Conservation (phyloP, 2,888 invertebrate species). For the Hirtodrosophila histrioides region DNA sequence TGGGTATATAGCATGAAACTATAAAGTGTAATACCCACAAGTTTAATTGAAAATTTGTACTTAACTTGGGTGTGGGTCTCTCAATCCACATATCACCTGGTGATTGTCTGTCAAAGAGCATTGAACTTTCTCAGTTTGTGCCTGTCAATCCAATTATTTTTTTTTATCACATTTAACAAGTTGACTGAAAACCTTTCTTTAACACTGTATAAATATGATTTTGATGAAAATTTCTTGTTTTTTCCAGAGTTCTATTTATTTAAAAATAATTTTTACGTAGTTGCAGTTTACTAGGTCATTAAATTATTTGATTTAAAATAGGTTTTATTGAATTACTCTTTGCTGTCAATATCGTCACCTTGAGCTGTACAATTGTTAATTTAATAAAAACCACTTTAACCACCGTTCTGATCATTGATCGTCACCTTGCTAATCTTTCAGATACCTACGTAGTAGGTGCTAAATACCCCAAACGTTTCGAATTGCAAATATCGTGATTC, state of each 20-base stretch:
- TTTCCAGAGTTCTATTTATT: neutral
- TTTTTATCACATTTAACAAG: slow-evolving; percentile 11
- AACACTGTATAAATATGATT: neutral
- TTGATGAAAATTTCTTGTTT: neutral
- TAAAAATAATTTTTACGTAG: neutral
- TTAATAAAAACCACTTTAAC: slow-evolving; percentile 10
- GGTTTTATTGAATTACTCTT: neutral
- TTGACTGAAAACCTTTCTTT: slow-evolving; percentile 8
- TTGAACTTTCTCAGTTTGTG: slow-evolving; percentile 33
- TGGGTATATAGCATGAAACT: slow-evolving; percentile 43
- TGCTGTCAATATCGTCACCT: slow-evolving; percentile 15
- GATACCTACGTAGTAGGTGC: slow-evolving; percentile 31
- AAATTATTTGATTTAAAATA: too few species aligned
- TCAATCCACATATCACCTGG: slow-evolving; percentile 23
- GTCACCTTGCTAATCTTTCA: slow-evolving; percentile 30
- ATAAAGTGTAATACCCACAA: slow-evolving; percentile 13
- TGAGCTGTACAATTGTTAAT: slow-evolving; percentile 15
- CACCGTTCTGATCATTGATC: slow-evolving; percentile 14
- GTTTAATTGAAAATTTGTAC: slow-evolving; percentile 45
- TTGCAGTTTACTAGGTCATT: too few species aligned
- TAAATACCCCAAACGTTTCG: slow-evolving; percentile 46
- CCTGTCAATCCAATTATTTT: slow-evolving; percentile 4
- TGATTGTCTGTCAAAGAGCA: slow-evolving; percentile 28
- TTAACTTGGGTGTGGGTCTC: slow-evolving; percentile 44
- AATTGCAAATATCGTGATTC: slow-evolving; percentile 56